Conservation (phyloP, 2,888 invertebrate genomes). For the Orthosia incerta region DNA sequence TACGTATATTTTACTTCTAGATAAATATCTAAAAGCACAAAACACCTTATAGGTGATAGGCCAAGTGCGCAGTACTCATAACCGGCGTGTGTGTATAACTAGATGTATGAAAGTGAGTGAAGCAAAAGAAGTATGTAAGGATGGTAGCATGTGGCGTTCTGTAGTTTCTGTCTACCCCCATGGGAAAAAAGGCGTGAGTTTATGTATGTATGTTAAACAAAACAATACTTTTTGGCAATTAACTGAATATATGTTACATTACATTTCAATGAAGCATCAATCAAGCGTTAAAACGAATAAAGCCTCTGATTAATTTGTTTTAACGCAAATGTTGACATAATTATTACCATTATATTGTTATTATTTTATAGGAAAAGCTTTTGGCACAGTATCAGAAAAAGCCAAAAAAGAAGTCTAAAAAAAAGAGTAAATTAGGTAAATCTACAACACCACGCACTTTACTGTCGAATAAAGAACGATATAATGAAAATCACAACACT, state of each 20-base stretch:
- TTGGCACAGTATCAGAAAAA: slow-evolving; percentile 43
- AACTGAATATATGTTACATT: not conserved
- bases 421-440: slow-evolving; percentile 22
- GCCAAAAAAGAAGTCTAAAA: slow-evolving; percentile 4
- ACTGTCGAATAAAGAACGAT: slow-evolving; percentile 5
- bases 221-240: not conserved
- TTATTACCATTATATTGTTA: slow-evolving; percentile 30
- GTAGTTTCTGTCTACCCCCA: too few species aligned
- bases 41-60: too few species aligned
- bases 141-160: too few species aligned
- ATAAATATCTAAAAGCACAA: not conserved
- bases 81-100: too few species aligned
- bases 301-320: not conserved
- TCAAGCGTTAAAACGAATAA: too few species aligned
- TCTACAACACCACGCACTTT: slow-evolving; percentile 7
- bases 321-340: slow-evolving; percentile 8
- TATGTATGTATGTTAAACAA: too few species aligned
- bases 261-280: slow-evolving; percentile 6
- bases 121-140: too few species aligned
- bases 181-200: too few species aligned
- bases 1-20: not conserved
- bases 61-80: too few species aligned
- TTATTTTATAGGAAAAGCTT: slow-evolving; percentile 69
- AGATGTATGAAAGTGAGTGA: too few species aligned
- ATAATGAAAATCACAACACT: not conserved